Evolutionary conservation across 1,140 invertebrate genomes (phyloP).

Genomic region (Oryctes rhinoceros): DNA sequence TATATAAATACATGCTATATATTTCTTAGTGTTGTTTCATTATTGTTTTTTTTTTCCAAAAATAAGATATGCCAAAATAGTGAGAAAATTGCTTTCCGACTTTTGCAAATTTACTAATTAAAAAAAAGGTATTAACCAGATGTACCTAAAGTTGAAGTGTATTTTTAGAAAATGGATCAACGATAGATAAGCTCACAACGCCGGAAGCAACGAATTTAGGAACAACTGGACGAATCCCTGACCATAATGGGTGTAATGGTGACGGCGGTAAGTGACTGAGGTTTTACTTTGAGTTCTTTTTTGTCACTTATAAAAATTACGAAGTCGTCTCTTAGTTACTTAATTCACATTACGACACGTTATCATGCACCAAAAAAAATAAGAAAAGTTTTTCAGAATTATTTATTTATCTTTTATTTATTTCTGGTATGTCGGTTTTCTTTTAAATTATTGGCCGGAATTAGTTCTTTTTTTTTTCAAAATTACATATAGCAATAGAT

Average conservation of each 20-base stretch:
- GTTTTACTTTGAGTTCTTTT: background rate
- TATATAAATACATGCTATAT: background rate
- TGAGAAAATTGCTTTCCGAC: background rate
- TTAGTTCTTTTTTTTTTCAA: no score
- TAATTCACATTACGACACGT: no score
- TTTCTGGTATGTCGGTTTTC: no score
- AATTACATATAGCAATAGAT: no score
- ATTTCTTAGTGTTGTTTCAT: slow-evolving; percentile 9
- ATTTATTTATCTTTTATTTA: no score
- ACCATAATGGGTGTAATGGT: slow-evolving; percentile 52
- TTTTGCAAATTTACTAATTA: background rate
- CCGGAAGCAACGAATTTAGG: slow-evolving; percentile 55
- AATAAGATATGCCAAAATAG: slow-evolving; percentile 19
- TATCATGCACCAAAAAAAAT: no score
- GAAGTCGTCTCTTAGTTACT: no score
- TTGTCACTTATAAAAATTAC: no score
- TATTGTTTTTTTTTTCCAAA: background rate
- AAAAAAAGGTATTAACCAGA: background rate
- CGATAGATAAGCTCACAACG: slow-evolving; percentile 42
- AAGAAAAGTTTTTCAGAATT: no score
- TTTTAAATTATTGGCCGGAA: no score
- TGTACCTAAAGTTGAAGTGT: background rate
- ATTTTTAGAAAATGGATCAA: slow-evolving; percentile 50
- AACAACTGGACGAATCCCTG: slow-evolving; percentile 54
- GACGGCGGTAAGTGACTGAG: slow-evolving; percentile 52